Evolutionary conservation across 2,113 vertebrate species (phyloP).

Genomic region (Ptilonorhynchus violaceus): DNA sequence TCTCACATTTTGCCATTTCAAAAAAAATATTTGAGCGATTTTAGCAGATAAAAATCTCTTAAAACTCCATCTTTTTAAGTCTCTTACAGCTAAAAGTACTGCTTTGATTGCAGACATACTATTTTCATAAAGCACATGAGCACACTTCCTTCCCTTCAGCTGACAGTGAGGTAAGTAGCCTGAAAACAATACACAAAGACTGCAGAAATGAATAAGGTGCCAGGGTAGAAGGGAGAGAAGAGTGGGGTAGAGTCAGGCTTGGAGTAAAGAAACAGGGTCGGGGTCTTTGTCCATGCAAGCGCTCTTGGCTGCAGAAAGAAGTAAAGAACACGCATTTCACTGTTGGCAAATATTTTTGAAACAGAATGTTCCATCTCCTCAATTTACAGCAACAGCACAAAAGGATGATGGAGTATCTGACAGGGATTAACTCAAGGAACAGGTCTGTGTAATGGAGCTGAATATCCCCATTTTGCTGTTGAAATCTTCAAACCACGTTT

Average conservation of each 20-base stretch:
- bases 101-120: not conserved
- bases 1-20: not conserved
- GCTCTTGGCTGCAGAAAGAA: not conserved
- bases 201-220: not conserved
- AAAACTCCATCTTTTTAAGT: not conserved
- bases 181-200: not conserved
- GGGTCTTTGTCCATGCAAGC: not conserved
- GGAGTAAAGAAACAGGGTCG: not conserved
- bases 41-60: not conserved
- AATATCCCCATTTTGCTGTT: not conserved
- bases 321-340: not conserved
- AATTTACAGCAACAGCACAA: not conserved
- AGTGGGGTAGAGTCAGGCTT: not conserved
- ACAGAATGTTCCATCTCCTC: not conserved
- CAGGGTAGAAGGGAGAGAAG: not conserved
- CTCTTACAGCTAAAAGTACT: not conserved
- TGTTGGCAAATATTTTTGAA: not conserved
- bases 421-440: not conserved
- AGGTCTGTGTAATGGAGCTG: not conserved
- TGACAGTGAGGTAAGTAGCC: not conserved
- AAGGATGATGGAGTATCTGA: not conserved
- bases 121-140: not conserved
- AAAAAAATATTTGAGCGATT: not conserved
- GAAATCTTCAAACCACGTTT: not conserved
- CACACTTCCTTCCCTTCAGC: not conserved